phyloP scores from a whole-genome alignment of 1,140 invertebrate species.

The Bombus soroeensis region DNA sequence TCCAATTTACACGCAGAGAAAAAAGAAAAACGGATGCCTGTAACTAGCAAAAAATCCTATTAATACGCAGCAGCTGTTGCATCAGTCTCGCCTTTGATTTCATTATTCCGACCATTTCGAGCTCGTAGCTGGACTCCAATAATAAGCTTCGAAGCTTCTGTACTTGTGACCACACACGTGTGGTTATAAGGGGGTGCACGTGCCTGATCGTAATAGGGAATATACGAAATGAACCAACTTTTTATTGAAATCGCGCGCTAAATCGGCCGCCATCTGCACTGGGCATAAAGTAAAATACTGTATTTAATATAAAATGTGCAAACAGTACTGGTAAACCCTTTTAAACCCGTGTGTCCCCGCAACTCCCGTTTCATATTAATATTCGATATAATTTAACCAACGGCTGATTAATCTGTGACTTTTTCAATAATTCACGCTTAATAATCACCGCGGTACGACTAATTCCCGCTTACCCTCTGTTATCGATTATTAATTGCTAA shows the following conservation, averaged over 20 bases:
- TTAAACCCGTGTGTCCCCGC: background rate
- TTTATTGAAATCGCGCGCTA: constrained; percentile 58
- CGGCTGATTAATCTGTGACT: constrained; percentile 29
- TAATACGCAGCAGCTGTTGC: background rate
- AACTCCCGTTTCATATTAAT: background rate
- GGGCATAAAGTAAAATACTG: constrained; percentile 45
- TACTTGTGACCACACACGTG: constrained; percentile 44
- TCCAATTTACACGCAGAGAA: background rate
- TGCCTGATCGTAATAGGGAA: constrained; percentile 34
- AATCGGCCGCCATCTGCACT: constrained; percentile 39
- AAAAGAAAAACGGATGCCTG: background rate
- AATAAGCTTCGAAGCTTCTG: constrained; percentile 27
- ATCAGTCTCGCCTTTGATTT: background rate
- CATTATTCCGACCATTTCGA: constrained; percentile 9
- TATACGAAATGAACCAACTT: constrained; percentile 50
- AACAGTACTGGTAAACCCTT: constrained; percentile 9
- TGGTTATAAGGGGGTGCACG: constrained; percentile 40
- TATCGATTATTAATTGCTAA: constrained; percentile 52
- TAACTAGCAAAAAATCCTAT: background rate
- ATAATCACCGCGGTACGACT: background rate
- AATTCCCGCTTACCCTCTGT: constrained; percentile 2
- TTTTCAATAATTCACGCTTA: constrained; percentile 38
- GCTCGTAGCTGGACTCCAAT: constrained; percentile 13
- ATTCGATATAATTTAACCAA: constrained; percentile 28
- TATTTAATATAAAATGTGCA: constrained; percentile 54